A percentile compares a stretch with the other conserved stretches of the same genome.
Evolutionary conservation across 2,888 invertebrate genomes (phyloP).

Genomic region (Dryadula phaetusa): DNA sequence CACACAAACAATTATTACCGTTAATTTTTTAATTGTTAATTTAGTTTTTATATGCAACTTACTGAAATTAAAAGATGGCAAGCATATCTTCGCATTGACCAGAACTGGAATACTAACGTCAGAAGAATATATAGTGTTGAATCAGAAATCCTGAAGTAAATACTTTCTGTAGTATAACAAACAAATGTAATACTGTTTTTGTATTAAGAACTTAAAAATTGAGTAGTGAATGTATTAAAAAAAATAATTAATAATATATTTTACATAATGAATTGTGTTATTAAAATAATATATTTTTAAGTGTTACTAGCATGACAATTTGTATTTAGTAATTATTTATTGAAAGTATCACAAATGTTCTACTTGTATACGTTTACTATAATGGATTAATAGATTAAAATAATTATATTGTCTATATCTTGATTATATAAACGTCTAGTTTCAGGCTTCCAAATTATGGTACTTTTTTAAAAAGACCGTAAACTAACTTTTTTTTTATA

Average conservation of each 20-base stretch:
- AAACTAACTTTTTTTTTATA: no score
- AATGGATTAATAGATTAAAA: background rate
- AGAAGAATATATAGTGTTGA: background rate
- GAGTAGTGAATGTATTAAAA: constrained; percentile 13
- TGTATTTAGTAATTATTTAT: constrained; percentile 20
- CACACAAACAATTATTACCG: constrained; percentile 28
- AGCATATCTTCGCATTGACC: constrained; percentile 24
- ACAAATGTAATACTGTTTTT: background rate
- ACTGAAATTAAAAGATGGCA: constrained; percentile 10
- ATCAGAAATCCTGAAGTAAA: background rate
- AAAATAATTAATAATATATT: constrained; percentile 5
- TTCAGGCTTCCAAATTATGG: background rate
- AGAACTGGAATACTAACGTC: no score
- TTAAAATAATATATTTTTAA: constrained; percentile 26
- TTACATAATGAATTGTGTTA: constrained; percentile 25
- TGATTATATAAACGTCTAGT: constrained; percentile 6
- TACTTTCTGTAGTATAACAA: background rate
- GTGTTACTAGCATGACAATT: constrained; percentile 27
- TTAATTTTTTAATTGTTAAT: constrained; percentile 25
- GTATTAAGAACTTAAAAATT: background rate
- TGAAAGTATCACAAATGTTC: constrained; percentile 1
- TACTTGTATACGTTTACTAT: constrained; percentile 7
- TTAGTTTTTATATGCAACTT: constrained; percentile 27
- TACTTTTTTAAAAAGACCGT: no score
- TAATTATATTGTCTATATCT: background rate